Evolutionary conservation across 2,797 vertebrate genomes (phyloP).

Genomic region (Spinus pinus): DNA sequence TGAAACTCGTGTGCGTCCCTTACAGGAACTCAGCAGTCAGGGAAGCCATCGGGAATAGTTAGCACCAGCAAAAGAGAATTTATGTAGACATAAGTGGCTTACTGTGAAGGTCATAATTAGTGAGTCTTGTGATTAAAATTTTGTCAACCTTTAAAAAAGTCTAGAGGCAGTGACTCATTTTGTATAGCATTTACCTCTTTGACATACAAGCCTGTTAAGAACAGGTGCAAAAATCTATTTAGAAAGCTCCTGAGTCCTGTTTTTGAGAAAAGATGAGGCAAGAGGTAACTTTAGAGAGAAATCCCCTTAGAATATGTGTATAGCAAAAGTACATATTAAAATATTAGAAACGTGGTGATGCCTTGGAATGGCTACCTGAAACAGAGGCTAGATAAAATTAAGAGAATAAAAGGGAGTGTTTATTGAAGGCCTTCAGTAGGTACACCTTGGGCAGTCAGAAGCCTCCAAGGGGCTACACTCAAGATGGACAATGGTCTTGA

Average conservation of each 20-base stretch:
- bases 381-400: background rate
- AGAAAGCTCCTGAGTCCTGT: background rate
- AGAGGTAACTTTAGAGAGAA: background rate
- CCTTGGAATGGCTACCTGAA: background rate
- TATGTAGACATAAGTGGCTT: background rate
- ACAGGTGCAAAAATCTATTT: background rate
- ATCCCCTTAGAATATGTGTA: background rate
- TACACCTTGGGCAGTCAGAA: background rate
- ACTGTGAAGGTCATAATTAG: conserved; percentile 41
- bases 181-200: background rate
- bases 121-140: conserved; percentile 19
- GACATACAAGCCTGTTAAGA: background rate
- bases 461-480: too few species aligned
- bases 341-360: background rate
- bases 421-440: background rate
- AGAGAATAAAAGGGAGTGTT: background rate
- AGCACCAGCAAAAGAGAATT: background rate
- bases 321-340: background rate
- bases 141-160: conserved; percentile 29
- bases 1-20: background rate
- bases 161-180: background rate
- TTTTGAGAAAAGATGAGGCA: background rate
- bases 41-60: background rate
- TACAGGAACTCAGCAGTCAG: background rate
- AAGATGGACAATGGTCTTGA: background rate